phyloP scores from a whole-genome alignment of 2,113 vertebrate genomes.

The Trichomycterus rosablanca region DNA sequence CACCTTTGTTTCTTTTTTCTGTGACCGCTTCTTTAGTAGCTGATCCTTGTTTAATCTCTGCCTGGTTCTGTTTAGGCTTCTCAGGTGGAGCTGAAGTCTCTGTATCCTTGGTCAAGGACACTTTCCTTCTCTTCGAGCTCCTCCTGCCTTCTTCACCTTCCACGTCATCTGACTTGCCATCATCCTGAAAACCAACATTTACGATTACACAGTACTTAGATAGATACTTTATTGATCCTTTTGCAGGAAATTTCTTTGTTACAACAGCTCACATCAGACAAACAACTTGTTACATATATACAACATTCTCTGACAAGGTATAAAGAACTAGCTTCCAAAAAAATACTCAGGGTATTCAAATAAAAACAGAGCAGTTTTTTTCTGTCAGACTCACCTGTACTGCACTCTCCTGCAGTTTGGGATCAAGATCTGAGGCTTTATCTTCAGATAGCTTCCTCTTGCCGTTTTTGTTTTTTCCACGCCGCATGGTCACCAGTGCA shows the following conservation, averaged over 20 bases:
- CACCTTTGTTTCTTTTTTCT: neutral
- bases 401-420: neutral
- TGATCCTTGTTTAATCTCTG: conserved; percentile 15
- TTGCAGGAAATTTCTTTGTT: too few relatives aligned
- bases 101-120: conserved; percentile 39
- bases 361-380: too few relatives aligned
- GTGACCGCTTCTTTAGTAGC: conserved; percentile 22
- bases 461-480: conserved; percentile 49
- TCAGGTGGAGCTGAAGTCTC: neutral
- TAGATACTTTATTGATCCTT: too few relatives aligned
- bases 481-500: conserved; percentile 64
- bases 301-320: too few relatives aligned
- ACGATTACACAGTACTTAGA: neutral
- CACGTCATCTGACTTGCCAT: neutral
- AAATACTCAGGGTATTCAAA: too few relatives aligned
- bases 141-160: neutral
- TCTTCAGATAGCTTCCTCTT: conserved; percentile 49
- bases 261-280: too few relatives aligned
- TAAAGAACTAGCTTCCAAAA: too few relatives aligned
- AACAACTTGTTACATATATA: too few relatives aligned
- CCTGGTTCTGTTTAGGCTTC: neutral
- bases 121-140: conserved; percentile 53
- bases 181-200: conserved; percentile 26
- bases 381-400: conserved; percentile 48
- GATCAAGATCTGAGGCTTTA: too few relatives aligned